Evolutionary conservation across 2,797 vertebrate species (phyloP).

Genomic region (Semotilus atromaculatus): DNA sequence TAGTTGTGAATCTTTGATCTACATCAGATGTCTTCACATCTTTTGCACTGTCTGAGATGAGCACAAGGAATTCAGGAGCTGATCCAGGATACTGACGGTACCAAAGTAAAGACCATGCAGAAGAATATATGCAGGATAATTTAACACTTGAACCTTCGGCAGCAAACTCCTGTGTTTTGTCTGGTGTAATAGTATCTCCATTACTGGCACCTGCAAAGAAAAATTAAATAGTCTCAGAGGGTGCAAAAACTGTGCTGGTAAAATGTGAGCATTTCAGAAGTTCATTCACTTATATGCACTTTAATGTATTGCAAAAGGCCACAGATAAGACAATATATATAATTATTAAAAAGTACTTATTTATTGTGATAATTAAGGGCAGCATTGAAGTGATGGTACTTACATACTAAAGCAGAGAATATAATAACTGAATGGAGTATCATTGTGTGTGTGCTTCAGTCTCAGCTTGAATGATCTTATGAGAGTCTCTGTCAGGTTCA

Average conservation of each 20-base stretch:
- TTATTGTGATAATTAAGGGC: background rate
- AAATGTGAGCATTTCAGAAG: background rate
- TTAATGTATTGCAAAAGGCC: too few relatives aligned
- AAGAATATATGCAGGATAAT: background rate
- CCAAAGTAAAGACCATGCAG: slow-evolving; percentile 14
- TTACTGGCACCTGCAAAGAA: slow-evolving; percentile 2
- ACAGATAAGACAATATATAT: background rate
- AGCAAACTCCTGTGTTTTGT: slow-evolving; percentile 1
- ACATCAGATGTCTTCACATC: background rate
- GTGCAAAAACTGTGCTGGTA: background rate
- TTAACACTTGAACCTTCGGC: background rate
- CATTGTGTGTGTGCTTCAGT: background rate
- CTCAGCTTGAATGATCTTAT: background rate
- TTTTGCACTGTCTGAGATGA: background rate
- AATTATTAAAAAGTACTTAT: background rate
- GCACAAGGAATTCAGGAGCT: background rate
- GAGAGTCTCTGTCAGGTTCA: background rate
- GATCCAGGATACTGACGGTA: slow-evolving; percentile 16
- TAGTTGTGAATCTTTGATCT: background rate
- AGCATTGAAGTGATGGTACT: background rate
- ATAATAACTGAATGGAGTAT: slow-evolving; percentile 10
- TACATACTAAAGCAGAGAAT: background rate
- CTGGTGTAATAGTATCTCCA: background rate
- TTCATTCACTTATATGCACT: background rate
- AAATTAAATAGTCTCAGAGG: too few relatives aligned